Conservation (phyloP, 2,113 vertebrate genomes). For the Nyctibius bracteatus region DNA sequence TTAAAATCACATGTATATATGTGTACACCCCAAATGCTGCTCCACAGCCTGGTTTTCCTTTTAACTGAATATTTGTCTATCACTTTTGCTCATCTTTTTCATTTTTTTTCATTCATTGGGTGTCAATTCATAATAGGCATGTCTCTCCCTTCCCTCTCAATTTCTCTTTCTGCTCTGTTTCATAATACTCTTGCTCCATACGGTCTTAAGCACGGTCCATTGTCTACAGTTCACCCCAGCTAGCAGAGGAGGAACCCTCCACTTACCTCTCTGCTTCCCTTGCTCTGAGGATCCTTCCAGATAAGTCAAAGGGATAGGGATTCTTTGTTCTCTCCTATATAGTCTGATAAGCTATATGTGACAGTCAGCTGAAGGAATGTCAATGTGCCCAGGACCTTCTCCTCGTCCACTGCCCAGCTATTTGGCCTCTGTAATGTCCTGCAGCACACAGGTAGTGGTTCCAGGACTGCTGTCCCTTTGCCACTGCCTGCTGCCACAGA, state of each 20-base stretch:
- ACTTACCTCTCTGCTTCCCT: background rate
- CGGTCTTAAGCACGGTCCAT: background rate
- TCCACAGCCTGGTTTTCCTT: background rate
- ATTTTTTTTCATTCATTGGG: background rate
- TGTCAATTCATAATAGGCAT: background rate
- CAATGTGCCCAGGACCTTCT: background rate
- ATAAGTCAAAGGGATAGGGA: background rate
- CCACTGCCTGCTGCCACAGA: background rate
- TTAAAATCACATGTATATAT: accelerated
- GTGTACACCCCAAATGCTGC: background rate
- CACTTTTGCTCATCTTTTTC: background rate
- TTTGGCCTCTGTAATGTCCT: background rate
- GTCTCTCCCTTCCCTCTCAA: background rate
- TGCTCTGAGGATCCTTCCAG: background rate
- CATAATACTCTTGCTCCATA: background rate
- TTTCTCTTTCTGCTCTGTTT: background rate
- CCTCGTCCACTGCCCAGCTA: background rate
- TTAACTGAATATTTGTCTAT: background rate
- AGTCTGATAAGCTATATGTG: background rate
- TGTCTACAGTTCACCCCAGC: background rate
- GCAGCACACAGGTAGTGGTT: background rate
- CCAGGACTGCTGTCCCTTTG: background rate
- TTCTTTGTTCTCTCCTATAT: background rate
- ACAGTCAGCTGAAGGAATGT: background rate
- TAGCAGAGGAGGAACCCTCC: background rate